Base-by-base conservation (phyloP, 2,888 invertebrate genomes). In the Phaonia tiefii region DNA sequence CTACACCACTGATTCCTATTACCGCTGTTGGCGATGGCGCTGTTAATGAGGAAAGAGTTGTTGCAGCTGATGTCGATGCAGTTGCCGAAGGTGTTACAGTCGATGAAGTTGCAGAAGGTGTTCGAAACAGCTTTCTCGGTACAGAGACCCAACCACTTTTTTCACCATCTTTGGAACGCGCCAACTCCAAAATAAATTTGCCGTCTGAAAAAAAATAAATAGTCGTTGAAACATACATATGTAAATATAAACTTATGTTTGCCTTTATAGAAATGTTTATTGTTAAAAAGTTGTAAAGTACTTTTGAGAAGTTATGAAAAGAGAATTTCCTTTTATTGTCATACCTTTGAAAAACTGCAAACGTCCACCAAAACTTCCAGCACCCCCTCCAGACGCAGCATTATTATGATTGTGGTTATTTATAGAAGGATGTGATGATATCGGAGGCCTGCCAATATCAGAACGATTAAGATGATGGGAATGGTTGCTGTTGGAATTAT, bases 91-190 rank as follows among this genome's bases (percentile, higher is more conserved):
- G 91, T 83, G 94, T 93, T 84, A 94, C 93, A 11, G 89, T 90
- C 58, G 90, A 89, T 63, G 89, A 90, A 60, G 89, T 86, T 93
- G 94, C 88, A 86, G 95, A 94, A 77, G 95, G 95, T 85, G 96
- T 95, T 94, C 96, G 96, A 91, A 95, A 96, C 78, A 96, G 95
- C 92, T 96, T 97, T 87, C 96, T 94, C 83, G 96, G 96, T 86
- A 97, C 96, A 83, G 96, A 96, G 87, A 97, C 95, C 97, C 97
- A 97, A 70, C 96, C 95, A 71, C 95, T 93, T 86, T 95, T 93
- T 90, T 96, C 96, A 80, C 96, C 96, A 87, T 94, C 95, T 85
- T 94, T 93, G 49, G 94, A 93, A 86, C 95, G 93, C 79, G 94
- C 94, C 92, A 97, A 89, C 92, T 97, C 97, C 92, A 97, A 91